Conservation (phyloP, 2,797 vertebrate species). For the Hemitrygon akajei region DNA sequence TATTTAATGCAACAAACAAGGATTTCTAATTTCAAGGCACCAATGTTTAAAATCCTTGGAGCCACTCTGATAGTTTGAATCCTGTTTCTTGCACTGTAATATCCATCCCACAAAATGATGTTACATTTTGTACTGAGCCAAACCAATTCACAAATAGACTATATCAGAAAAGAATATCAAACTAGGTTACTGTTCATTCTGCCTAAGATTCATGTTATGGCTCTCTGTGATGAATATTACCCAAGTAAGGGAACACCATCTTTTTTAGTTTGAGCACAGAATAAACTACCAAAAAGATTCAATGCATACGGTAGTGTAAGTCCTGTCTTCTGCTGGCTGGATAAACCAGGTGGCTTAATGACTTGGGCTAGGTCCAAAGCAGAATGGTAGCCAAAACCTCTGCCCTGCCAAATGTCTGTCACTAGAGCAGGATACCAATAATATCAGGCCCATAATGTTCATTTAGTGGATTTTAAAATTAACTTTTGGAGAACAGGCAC, state of each 20-base stretch:
- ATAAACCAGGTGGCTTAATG: neutral
- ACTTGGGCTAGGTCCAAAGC: neutral
- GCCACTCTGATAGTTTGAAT: neutral
- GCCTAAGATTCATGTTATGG: neutral
- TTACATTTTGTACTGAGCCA: neutral
- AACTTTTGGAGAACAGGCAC: neutral
- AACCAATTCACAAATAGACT: neutral
- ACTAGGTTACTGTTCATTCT: neutral
- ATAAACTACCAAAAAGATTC: neutral
- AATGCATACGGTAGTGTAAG: neutral
- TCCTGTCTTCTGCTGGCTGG: neutral
- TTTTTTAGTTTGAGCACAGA: neutral
- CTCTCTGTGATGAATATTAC: neutral
- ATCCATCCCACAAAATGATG: neutral
- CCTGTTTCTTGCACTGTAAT: neutral
- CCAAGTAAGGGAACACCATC: neutral
- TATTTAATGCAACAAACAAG: too few species aligned
- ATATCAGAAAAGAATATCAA: neutral
- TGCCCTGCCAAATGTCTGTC: neutral
- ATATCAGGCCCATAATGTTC: neutral
- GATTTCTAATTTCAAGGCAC: neutral
- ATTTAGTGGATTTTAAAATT: neutral
- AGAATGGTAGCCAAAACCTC: neutral
- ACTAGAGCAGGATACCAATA: neutral
- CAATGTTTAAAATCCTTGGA: neutral